Evolutionary conservation across 2,888 invertebrate genomes (phyloP).

Genomic region (Patella ulyssiponensis): DNA sequence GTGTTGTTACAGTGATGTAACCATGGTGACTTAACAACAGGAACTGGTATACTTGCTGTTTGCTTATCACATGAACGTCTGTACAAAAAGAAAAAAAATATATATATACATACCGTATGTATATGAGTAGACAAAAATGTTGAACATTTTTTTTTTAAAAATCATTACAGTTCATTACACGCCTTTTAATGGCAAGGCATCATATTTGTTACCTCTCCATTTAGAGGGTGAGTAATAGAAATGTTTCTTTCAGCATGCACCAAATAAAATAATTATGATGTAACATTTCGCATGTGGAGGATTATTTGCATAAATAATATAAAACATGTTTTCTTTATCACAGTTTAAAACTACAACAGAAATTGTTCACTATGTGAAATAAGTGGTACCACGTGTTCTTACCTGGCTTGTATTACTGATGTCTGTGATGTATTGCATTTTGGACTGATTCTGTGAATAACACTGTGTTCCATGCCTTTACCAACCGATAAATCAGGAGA

Average conservation of each 20-base stretch:
- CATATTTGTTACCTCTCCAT: too few relatives aligned
- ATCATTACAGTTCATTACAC: too few relatives aligned
- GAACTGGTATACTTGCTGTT: slow-evolving; percentile 61
- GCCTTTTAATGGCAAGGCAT: too few relatives aligned
- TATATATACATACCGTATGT: not conserved
- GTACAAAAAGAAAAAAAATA: slow-evolving; percentile 23
- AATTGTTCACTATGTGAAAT: not conserved
- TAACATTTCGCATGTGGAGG: not conserved
- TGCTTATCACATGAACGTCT: slow-evolving; percentile 64
- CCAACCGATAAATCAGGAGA: slow-evolving; percentile 39
- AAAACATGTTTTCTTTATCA: not conserved
- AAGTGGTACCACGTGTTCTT: slow-evolving; percentile 15
- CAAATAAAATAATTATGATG: too few relatives aligned
- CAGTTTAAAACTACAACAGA: not conserved
- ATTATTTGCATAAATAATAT: too few relatives aligned
- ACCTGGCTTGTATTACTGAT: slow-evolving; percentile 65
- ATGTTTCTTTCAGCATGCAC: too few relatives aligned
- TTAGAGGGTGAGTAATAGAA: too few relatives aligned
- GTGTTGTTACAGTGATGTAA: slow-evolving; percentile 46
- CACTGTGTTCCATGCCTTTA: slow-evolving; percentile 39
- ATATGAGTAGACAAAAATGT: not conserved
- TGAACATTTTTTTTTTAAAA: not conserved
- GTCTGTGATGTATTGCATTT: slow-evolving; percentile 58
- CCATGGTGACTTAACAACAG: slow-evolving; percentile 64
- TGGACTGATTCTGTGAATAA: slow-evolving; percentile 49